Conservation (phyloP, 2,888 invertebrate genomes). For the Hipparchia semele region DNA sequence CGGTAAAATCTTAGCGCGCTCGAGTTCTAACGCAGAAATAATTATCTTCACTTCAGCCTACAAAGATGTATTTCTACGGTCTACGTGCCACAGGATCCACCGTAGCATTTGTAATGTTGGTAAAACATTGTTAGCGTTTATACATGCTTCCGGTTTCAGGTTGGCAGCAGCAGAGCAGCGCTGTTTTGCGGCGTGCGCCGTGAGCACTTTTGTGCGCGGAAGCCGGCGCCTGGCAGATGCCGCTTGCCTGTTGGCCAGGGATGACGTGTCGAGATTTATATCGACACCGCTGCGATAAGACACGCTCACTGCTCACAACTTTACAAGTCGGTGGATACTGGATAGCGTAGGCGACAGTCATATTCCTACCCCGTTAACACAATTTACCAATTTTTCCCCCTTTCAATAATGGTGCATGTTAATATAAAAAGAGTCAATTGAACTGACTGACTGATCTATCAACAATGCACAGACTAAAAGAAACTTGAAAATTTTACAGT, state of each 20-base stretch:
- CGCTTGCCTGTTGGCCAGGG: background rate
- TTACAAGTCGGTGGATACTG: background rate
- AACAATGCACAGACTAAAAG: too few relatives aligned
- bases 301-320: slow-evolving; percentile 11
- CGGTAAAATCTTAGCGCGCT: background rate
- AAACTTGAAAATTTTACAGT: too few relatives aligned
- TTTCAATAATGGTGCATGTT: background rate
- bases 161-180: background rate
- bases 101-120: slow-evolving; percentile 4
- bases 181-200: background rate
- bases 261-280: background rate
- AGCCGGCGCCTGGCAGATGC: background rate
- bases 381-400: background rate
- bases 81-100: background rate
- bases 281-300: slow-evolving; percentile 3
- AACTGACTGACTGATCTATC: too few relatives aligned
- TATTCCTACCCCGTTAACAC: background rate
- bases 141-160: slow-evolving; percentile 2
- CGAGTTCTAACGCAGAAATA: too few relatives aligned
- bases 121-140: background rate
- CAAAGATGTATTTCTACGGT: background rate
- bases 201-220: background rate
- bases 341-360: background rate
- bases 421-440: too few relatives aligned
- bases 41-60: too few relatives aligned